Conservation (phyloP, 1,140 invertebrate species). For the Popillia japonica region DNA sequence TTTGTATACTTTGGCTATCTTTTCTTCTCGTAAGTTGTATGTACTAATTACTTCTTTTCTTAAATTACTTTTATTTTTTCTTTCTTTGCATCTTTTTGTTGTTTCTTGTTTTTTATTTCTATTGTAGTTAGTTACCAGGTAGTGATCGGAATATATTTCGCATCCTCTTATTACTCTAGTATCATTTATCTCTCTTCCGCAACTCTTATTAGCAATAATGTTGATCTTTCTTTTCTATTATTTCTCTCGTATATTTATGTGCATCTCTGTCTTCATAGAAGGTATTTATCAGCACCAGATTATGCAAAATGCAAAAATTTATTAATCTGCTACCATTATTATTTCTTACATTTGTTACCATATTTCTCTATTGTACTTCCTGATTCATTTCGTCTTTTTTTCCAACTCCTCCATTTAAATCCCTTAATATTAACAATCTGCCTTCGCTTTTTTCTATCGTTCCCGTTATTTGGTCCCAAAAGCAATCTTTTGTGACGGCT, state of each 20-base stretch:
- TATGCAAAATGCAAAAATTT: constrained; percentile 39
- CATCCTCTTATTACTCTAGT: constrained; percentile 43
- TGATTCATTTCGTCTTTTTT: constrained; percentile 13
- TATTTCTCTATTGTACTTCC: constrained; percentile 4
- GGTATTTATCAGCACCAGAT: constrained; percentile 37
- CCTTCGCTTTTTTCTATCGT: neutral
- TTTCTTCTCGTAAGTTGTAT: neutral
- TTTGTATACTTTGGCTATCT: constrained; percentile 19
- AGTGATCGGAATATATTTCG: constrained; percentile 47
- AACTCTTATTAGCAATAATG: constrained; percentile 42
- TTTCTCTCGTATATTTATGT: constrained; percentile 45
- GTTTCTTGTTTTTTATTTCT: constrained; percentile 16
- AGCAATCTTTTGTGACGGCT: neutral
- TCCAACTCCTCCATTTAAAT: constrained; percentile 34
- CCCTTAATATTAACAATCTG: neutral
- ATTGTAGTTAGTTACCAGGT: constrained; percentile 41
- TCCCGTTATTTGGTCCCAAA: neutral
- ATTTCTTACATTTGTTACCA: constrained; percentile 29
- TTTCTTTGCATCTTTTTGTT: neutral
- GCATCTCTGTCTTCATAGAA: constrained; percentile 42
- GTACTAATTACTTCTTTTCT: neutral
- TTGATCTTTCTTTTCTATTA: constrained; percentile 46
- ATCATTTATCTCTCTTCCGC: constrained; percentile 36
- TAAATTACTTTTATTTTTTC: neutral
- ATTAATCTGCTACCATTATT: constrained; percentile 40